Conservation (phyloP, 2,797 vertebrate genomes). For the Eulemur mongoz region DNA sequence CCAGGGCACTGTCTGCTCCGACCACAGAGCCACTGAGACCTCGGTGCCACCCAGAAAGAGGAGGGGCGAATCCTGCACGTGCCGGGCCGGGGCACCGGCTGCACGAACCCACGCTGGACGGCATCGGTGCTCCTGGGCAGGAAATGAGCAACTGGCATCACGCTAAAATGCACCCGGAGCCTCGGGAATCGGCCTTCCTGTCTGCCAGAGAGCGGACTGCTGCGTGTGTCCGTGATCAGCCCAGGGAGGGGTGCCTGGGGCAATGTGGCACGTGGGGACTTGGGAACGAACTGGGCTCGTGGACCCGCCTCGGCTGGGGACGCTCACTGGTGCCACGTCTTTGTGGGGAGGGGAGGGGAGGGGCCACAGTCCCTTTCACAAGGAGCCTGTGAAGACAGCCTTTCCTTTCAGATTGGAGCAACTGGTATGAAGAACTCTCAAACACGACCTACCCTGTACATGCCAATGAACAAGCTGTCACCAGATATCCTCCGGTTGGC, state of each 20-base stretch:
- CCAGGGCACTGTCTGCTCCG: background rate
- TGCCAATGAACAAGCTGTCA: background rate
- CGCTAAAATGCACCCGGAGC: background rate
- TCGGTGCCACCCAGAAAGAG: rapidly evolving
- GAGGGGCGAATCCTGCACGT: background rate
- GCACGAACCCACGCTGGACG: rapidly evolving
- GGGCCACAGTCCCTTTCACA: rapidly evolving
- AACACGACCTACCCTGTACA: rapidly evolving
- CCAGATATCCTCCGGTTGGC: background rate
- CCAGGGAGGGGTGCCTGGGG: background rate
- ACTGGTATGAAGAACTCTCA: rapidly evolving
- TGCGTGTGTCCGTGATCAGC: rapidly evolving
- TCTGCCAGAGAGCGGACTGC: rapidly evolving
- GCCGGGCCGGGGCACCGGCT: rapidly evolving
- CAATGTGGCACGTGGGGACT: too few relatives aligned
- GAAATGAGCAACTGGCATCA: too few relatives aligned
- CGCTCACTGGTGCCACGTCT: background rate
- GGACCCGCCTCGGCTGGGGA: background rate
- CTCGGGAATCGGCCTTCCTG: rapidly evolving
- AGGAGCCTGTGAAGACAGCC: too few relatives aligned
- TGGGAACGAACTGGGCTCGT: rapidly evolving
- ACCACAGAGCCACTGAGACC: background rate
- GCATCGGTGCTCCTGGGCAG: rapidly evolving
- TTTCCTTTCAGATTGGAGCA: background rate
- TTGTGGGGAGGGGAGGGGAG: background rate